Percentiles rank a stretch among this genome's conserved stretches.
phyloP scores from a whole-genome alignment of 1,140 invertebrate species.

The Lepidurus couesii region DNA sequence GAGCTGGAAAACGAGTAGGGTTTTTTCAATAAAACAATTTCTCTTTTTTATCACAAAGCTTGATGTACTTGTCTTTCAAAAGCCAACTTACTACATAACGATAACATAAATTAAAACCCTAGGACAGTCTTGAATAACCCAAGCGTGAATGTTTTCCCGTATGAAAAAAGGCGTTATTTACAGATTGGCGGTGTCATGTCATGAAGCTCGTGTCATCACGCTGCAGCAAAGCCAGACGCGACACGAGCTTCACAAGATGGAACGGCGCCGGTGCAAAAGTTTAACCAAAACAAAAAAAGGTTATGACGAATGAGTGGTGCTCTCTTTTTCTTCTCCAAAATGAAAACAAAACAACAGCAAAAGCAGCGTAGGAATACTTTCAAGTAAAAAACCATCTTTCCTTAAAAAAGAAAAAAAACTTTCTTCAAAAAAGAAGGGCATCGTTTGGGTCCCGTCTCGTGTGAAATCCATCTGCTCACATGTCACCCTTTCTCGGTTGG shows the following conservation, averaged over 20 bases:
- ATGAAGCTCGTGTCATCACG: slow-evolving; percentile 7
- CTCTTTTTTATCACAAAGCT: slow-evolving; percentile 24
- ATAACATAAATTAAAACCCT: not conserved
- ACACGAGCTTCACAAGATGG: slow-evolving; percentile 6
- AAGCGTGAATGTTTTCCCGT: not conserved
- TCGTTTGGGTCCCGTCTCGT: too few relatives aligned
- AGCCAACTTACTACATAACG: not conserved
- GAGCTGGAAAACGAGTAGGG: slow-evolving; percentile 32
- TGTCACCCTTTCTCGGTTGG: slow-evolving; percentile 62
- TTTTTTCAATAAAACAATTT: slow-evolving; percentile 23
- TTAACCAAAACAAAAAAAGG: not conserved
- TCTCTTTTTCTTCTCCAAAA: not conserved
- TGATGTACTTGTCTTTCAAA: not conserved
- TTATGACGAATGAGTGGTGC: not conserved
- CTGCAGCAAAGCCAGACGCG: not conserved
- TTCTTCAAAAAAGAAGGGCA: too few relatives aligned
- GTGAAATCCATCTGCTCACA: not conserved
- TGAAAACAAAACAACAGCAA: slow-evolving; percentile 10
- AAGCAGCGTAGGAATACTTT: not conserved
- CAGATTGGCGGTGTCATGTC: not conserved
- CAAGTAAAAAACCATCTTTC: too few relatives aligned
- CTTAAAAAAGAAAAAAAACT: too few relatives aligned
- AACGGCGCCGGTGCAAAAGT: not conserved
- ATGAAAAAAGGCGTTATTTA: not conserved
- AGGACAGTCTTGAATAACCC: not conserved